Evolutionary conservation across 2,113 vertebrate species (phyloP), one percentile per base, ranked within the genome.

Genomic region (Neodon shergylaensis): DNA sequence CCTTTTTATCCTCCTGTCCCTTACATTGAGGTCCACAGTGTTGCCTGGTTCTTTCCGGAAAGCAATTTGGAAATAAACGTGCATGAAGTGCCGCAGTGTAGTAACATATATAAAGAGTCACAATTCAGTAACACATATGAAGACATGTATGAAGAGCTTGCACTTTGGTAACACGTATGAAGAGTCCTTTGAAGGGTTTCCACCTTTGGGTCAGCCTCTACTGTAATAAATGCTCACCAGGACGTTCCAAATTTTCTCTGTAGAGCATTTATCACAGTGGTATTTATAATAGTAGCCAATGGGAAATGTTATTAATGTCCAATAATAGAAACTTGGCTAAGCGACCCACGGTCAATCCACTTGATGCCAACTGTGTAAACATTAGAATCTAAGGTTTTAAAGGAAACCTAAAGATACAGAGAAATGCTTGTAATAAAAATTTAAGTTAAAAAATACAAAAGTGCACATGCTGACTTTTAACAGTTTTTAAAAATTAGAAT

Each of bases 361-460:
- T 87, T 73, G n/a, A 63, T 76, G 58, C 28, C 88, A 96, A 94
- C 54, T 77, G 1, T 63, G 66, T 5, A 96, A 61, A 58, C 44
- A 88, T 70, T 92, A 90, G 92, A 96, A 65, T 66, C 36, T 74
- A 86, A 68, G 31, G 44, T 85, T 92, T 74, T n/a, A 76, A 94
- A 92, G 39, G 95, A 91, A 61, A 95, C 66, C 86, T 82, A 93
- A 84, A 76, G 47, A 83, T 49, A 87, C 42, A 47, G n/a, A 94
- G 39, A 94, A 93, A 93, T 47, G 49, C 21, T 89, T 87, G 16
- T 58, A 17, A 54, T 92, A 93, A 97, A 96, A 81, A 19, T 3
- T 84, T 74, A 96, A 92, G 49, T 95, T 81, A n/a, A 74, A 81
- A 85, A 95, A 90, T 63, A 26, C 28, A 90, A 92, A 92, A 61